Evolutionary conservation across 2,113 vertebrate species (phyloP).

Genomic region (Marcusenius ussheri): DNA sequence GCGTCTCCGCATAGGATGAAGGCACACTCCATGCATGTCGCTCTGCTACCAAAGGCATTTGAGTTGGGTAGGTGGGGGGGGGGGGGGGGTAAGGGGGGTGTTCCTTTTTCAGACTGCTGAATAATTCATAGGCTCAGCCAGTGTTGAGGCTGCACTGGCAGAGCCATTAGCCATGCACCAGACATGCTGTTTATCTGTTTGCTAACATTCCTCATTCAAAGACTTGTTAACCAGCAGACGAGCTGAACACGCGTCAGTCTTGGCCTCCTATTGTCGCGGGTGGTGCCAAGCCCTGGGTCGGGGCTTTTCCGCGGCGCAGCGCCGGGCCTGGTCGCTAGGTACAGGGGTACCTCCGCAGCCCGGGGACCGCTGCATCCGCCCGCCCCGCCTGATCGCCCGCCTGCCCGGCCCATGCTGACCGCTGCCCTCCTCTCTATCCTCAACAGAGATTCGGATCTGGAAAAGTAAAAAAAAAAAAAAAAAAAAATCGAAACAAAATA

Average conservation of each 20-base stretch:
- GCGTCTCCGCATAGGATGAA: slow-evolving; percentile 20
- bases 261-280: slow-evolving; percentile 73
- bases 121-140: slow-evolving; percentile 82
- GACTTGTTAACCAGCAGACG: slow-evolving; percentile 86
- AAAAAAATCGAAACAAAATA: background rate
- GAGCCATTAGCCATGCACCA: slow-evolving; percentile 76
- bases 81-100: slow-evolving; percentile 32
- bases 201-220: slow-evolving; percentile 91
- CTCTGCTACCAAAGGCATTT: slow-evolving; percentile 66
- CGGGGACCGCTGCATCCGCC: background rate
- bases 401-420: slow-evolving; percentile 26
- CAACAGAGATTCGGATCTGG: slow-evolving; percentile 43
- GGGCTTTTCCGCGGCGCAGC: slow-evolving; percentile 41
- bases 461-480: slow-evolving; percentile 37
- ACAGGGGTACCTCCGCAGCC: slow-evolving; percentile 45
- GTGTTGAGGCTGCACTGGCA: slow-evolving; percentile 70
- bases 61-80: slow-evolving; percentile 44
- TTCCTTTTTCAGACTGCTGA: slow-evolving; percentile 62
- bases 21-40: slow-evolving; percentile 32
- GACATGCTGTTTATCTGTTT: slow-evolving; percentile 73
- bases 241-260: slow-evolving; percentile 75
- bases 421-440: slow-evolving; percentile 48
- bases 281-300: slow-evolving; percentile 60
- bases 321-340: slow-evolving; percentile 48
- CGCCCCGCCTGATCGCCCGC: background rate